Percentiles rank a stretch among this genome's conserved stretches.
Evolutionary conservation across 1,140 invertebrate species (phyloP).

Genomic region (Chironomus striatipennis): DNA sequence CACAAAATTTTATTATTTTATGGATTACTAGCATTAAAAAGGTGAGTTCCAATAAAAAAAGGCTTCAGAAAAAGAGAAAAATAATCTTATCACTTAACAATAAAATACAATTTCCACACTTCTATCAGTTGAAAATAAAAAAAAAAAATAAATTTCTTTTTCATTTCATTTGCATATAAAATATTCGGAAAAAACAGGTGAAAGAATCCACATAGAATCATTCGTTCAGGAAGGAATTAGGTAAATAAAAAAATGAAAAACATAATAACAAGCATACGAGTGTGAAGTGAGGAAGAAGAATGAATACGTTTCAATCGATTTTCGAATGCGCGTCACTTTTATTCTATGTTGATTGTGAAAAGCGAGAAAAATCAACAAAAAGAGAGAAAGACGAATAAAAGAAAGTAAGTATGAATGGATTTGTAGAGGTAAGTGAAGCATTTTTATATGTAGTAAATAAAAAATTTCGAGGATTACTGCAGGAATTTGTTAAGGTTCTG

Average conservation of each 20-base stretch:
- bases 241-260: neutral
- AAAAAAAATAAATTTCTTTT: neutral
- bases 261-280: neutral
- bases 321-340: neutral
- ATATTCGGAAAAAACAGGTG: neutral
- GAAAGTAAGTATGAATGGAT: too few species aligned
- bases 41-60: too few species aligned
- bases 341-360: neutral
- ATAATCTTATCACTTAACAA: too few species aligned
- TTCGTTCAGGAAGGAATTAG: neutral
- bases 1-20: too few species aligned
- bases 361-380: neutral
- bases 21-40: too few species aligned
- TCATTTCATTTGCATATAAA: neutral
- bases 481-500: too few species aligned
- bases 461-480: too few species aligned
- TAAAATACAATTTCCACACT: too few species aligned
- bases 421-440: too few species aligned
- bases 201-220: neutral
- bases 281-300: neutral
- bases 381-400: neutral
- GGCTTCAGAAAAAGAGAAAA: too few species aligned
- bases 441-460: too few species aligned
- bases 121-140: too few species aligned
- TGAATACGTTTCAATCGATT: neutral